Base-by-base conservation (phyloP, 1,140 invertebrate species). In the Agrypnia vestita region DNA sequence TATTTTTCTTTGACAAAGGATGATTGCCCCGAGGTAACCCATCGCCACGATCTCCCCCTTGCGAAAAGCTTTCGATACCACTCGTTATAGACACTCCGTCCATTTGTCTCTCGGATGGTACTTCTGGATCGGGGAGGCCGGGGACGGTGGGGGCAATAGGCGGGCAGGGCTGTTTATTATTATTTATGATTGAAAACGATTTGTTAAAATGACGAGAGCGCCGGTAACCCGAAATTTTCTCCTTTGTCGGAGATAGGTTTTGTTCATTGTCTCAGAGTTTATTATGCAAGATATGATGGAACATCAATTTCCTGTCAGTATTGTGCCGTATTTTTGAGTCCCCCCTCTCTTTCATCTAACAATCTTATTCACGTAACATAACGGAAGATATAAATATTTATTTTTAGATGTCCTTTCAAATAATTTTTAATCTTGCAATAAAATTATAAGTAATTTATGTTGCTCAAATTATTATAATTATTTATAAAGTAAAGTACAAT, bases 151-250 rank as follows among this genome's bases (percentile, higher is more conserved):
- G 43, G 43, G 67, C n/a, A n/a, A n/a, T n/a, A n/a, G n/a, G n/a
- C n/a, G n/a, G n/a, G n/a, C 3, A 19, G 55, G 15, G 35, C 55
- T 75, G 73, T 75, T 75, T 75, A 75, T 75, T 75, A 75, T 75
- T 75, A 75, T 75, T 75, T 75, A 75, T 75, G 73, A 75, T 75
- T 75, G 53, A 75, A 75, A 75, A 75, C 73, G 56, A 75, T 75
- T 75, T 75, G 73, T 75, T 61, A 59, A 55, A 61, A 44, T 61
- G 46, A 73, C 51, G 71, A 73, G 73, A 13, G 13, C 62, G 19
- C 62, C 62, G 62, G 51, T 61, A 61, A 51, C 69, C 69, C 47
- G 51, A 73, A 73, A 25, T 73, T 55, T 73, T 25, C 47, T 55
- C 21, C 46, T 47, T 53, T 21, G 47, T 73, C 17, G 51, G 69